Conservation (phyloP, 2,888 invertebrate species). For the Zele albiditarsus region DNA sequence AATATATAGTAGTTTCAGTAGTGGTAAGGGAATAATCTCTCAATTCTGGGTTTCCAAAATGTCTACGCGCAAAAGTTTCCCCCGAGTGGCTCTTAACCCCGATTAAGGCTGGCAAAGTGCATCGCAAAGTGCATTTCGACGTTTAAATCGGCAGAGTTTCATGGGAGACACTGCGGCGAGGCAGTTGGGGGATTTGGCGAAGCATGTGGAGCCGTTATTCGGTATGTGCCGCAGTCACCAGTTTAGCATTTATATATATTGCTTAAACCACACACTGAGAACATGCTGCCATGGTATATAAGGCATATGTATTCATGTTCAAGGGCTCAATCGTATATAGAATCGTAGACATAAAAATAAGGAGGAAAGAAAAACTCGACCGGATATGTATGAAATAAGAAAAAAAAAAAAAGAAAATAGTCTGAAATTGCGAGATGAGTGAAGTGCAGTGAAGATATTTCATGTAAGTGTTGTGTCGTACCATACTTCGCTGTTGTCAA, state of each 20-base stretch:
- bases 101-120: constrained; percentile 30
- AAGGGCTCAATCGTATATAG: neutral
- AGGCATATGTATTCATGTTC: neutral
- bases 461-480: neutral
- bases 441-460: neutral
- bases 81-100: constrained; percentile 21
- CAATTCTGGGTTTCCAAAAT: neutral
- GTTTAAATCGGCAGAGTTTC: constrained; percentile 12
- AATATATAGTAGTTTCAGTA: neutral
- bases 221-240: neutral
- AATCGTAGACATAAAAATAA: neutral
- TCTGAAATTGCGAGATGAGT: neutral
- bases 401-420: neutral
- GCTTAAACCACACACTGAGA: neutral
- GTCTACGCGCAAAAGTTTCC: constrained; percentile 6
- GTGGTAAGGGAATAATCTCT: neutral
- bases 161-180: constrained; percentile 23
- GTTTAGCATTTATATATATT: neutral
- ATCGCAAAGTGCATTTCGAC: constrained; percentile 32
- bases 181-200: constrained; percentile 15
- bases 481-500: neutral
- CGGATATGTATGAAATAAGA: neutral
- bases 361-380: neutral
- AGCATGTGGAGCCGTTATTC: constrained; percentile 24
- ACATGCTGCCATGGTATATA: neutral